Evolutionary conservation across 2,888 invertebrate species (phyloP).

Genomic region (Mesorhabditis sp.): DNA sequence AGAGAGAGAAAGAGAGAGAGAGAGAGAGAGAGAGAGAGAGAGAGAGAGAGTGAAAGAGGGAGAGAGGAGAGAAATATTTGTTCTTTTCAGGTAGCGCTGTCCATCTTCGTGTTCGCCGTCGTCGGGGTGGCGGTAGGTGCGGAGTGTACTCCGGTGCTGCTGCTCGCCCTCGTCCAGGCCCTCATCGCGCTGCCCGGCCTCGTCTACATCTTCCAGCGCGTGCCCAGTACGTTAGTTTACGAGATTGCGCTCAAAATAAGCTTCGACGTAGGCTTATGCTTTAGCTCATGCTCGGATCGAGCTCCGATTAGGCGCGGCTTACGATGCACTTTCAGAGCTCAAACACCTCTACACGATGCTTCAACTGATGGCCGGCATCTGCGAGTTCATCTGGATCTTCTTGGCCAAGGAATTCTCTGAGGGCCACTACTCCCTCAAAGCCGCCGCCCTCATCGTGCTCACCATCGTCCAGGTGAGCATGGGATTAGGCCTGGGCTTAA

Average conservation of each 20-base stretch:
- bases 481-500: no score
- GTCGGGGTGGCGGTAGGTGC: constrained; percentile 1
- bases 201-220: neutral
- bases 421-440: neutral
- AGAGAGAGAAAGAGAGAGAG: no score
- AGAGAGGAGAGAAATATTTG: no score
- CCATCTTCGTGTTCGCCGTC: constrained; percentile 3
- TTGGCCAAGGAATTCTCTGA: neutral
- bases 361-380: neutral
- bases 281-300: no score
- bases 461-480: neutral
- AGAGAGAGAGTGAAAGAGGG: no score
- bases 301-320: no score
- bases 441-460: neutral
- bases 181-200: neutral
- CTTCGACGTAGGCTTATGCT: no score
- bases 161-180: neutral
- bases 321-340: neutral
- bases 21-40: no score
- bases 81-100: neutral
- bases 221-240: neutral
- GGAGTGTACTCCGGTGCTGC: neutral
- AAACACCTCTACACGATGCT: neutral
- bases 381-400: constrained; percentile 3
- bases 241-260: no score